Percentiles rank a stretch among this genome's conserved stretches.
phyloP scores from a whole-genome alignment of 1,140 invertebrate genomes.

The Macrobrachium nipponense region DNA sequence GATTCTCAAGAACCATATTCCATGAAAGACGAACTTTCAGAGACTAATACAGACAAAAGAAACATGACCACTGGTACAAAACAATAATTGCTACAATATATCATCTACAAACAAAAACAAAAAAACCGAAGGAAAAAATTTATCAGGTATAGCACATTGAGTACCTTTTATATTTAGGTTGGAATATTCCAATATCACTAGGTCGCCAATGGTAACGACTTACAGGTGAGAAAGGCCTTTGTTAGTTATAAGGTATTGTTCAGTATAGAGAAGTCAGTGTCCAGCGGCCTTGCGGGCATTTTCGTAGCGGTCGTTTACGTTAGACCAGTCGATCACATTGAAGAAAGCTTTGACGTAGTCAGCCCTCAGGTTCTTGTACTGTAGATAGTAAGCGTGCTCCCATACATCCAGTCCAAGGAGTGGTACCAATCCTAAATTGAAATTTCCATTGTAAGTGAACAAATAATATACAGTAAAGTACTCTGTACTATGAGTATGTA shows the following conservation, averaged over 20 bases:
- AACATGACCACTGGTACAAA: too few species aligned
- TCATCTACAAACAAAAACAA: too few species aligned
- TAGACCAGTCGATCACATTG: conserved; percentile 52
- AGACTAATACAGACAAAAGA: too few species aligned
- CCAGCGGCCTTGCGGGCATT: conserved; percentile 41
- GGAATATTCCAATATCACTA: too few species aligned
- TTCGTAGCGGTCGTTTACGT: conserved; percentile 42
- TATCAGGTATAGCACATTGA: too few species aligned
- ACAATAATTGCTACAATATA: too few species aligned
- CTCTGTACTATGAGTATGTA: too few species aligned
- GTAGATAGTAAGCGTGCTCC: conserved; percentile 52
- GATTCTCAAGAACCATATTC: too few species aligned
- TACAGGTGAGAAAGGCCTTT: not conserved
- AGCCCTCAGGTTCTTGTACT: conserved; percentile 54
- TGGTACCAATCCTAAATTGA: conserved; percentile 37
- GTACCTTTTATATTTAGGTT: too few species aligned
- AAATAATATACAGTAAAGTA: too few species aligned
- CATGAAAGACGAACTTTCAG: too few species aligned
- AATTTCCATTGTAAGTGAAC: not conserved
- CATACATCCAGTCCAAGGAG: conserved; percentile 50
- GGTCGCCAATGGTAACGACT: not conserved
- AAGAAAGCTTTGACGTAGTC: conserved; percentile 57
- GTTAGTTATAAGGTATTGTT: not conserved
- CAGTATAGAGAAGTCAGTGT: conserved; percentile 12
- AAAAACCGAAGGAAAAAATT: too few species aligned